Base-by-base conservation (phyloP, 2,113 vertebrate genomes). In the Hepsetus odoe region DNA sequence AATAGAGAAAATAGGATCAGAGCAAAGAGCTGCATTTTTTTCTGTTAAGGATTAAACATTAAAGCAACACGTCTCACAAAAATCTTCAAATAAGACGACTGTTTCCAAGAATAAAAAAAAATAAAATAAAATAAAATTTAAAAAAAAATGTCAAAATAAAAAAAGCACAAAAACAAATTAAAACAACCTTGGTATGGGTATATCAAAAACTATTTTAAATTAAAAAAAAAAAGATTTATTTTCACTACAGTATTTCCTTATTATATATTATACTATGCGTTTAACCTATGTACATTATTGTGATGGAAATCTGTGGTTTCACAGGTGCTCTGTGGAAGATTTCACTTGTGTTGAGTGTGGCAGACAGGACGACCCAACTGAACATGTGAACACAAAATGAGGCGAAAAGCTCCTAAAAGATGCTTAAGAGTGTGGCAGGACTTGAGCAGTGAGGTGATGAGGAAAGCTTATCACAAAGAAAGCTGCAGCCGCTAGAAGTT, bases 191-290 rank as follows among this genome's bases (percentile, higher is more conserved):
- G 79, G 75, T 81, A 80, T 77, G 85, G 87, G 85, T 72, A 87
- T 72, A 85, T 86, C 69, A n/a, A n/a, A 76, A 67, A 72, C 49
- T 32, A 62, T 24, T 46, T 42, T 73, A 85, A 74, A 32, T 72
- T 78, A 80, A 51, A 80, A 66, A 76, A 66, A 24, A 69, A 80
- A 55, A 28, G 16, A 70, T 79, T 84, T 71, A 22, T 56, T 59
- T 73, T 88, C 80, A 85, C 88, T 90, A 88, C 82, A 90, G 80
- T 86, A 89, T 91, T 88, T 89, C 85, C 86, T 88, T 87, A 85
- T 89, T 88, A 92, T 93, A 93, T 92, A 92, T 92, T 92, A 93
- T 90, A 91, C 87, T 92, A 90, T 92, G 89, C 89, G 89, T 85
- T 90, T 84, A 87, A 87, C 84, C 66, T 93, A 91, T 93, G 84